A percentile compares a stretch with the other conserved stretches of the same genome.
phyloP scores from a whole-genome alignment of 2,797 vertebrate genomes.

The Enteromius afrohamiltoni region DNA sequence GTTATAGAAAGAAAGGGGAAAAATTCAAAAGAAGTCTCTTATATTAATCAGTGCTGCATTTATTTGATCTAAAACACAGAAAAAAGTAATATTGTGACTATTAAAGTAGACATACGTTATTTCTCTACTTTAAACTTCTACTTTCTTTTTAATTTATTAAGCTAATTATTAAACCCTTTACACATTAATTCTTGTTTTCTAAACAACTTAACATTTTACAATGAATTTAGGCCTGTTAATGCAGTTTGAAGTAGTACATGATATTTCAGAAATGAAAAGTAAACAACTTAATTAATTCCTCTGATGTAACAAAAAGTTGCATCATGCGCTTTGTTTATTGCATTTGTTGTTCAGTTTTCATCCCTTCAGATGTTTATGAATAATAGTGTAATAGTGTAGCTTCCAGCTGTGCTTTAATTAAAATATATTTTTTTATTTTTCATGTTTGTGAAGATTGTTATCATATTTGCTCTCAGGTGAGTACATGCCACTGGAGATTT shows the following conservation, averaged over 20 bases:
- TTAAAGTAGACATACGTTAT: too few species aligned
- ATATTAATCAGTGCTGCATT: too few species aligned
- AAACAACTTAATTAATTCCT: not conserved
- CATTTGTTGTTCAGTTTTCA: conserved; percentile 66
- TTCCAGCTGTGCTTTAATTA: conserved; percentile 61
- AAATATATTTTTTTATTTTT: conserved; percentile 7
- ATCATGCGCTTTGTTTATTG: conserved; percentile 65
- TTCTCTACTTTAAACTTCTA: too few species aligned
- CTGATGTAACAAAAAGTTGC: conserved; percentile 41
- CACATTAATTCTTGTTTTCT: not conserved
- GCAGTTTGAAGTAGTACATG: not conserved
- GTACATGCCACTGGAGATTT: conserved; percentile 5
- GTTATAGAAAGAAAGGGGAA: too few species aligned
- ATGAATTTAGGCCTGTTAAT: not conserved
- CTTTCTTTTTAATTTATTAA: too few species aligned
- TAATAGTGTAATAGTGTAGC: conserved; percentile 37
- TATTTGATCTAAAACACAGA: too few species aligned
- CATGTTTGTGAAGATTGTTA: conserved; percentile 8
- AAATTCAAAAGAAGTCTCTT: too few species aligned
- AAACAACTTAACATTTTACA: not conserved
- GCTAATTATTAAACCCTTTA: not conserved
- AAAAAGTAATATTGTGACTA: too few species aligned
- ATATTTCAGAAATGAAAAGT: not conserved
- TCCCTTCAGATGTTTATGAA: conserved; percentile 54
- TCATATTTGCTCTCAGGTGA: conserved; percentile 17